Evolutionary conservation across 2,888 invertebrate species (phyloP), one percentile per base, ranked within the genome.

Genomic region (Standfussiana lucernea): DNA sequence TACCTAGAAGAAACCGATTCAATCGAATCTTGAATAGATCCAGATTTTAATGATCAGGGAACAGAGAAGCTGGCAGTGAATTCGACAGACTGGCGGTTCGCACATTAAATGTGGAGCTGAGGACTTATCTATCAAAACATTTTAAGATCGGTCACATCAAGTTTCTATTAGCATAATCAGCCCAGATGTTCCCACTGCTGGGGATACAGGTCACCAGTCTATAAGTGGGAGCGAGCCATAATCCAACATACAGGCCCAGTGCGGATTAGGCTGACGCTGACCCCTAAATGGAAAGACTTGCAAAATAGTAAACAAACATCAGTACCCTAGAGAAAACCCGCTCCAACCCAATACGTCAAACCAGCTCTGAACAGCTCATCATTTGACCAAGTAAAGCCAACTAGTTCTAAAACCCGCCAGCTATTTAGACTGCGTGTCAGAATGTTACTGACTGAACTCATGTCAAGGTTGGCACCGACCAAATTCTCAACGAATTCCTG

Each of bases 401-500:
- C 68, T n/a, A 13, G 64, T 79, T 75, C 45, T 56, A 53, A 75
- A 59, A 68, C 61, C 24, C n/a, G 50, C 50, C 47, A 70, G 45
- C 37, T 78, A 84, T 82, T 82, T 79, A 72, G 75, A 47, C 13
- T 74, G 59, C 40, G 73, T 59, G 64, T n/a, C 61, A 73, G 53
- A 71, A 80, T 71, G 70, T 65, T 18, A 66, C 68, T 37, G 7
- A 47, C 2, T 75, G 50, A 72, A 71, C 76, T 61, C 13, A 42
- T 84, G 84, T 84, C 87, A 87, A 87, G 87, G 87, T 80, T 83
- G 72, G 18, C 42, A 79, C 65, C 11, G 21, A 42, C 74, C 21
- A 77, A 82, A 61, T 68, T 66, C 82, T 73, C 59, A 66, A 68
- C 71, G 8, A 82, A 85, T 78, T 80, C 79, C 83, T 80, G 66